These are phyloP conservation scores for Henicopernis longicauda DNA, from an alignment of 2,113 vertebrate species.

Conservation along the genomic window DNA sequence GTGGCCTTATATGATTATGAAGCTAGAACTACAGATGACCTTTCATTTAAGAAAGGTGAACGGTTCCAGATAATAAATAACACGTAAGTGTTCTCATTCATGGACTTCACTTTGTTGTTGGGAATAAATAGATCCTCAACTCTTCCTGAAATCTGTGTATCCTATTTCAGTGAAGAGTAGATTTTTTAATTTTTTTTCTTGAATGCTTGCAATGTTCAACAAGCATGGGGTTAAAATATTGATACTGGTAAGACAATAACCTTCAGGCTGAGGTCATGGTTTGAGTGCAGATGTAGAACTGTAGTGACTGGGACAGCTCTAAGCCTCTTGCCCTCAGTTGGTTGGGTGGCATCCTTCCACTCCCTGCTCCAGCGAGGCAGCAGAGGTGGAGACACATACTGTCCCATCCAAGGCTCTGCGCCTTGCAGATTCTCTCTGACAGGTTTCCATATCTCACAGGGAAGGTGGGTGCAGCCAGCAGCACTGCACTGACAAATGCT, in stretches of 20 bases:
- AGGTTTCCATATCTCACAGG: not conserved
- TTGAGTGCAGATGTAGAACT: not conserved
- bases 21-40: slow-evolving; percentile 96
- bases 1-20: slow-evolving; percentile 99
- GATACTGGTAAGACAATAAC: not conserved
- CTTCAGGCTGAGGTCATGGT: not conserved
- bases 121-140: not conserved
- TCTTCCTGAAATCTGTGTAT: not conserved
- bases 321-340: not conserved
- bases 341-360: not conserved
- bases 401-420: not conserved
- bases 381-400: not conserved
- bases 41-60: slow-evolving; percentile 97
- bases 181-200: not conserved
- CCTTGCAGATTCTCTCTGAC: not conserved
- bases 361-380: not conserved
- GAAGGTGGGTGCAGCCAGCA: not conserved
- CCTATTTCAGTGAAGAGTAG: not conserved
- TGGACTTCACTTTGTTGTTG: not conserved
- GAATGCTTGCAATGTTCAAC: not conserved
- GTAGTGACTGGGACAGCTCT: not conserved
- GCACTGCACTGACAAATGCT: not conserved
- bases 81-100: slow-evolving; percentile 80
- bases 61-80: slow-evolving; percentile 99
- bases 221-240: not conserved